phyloP scores from a whole-genome alignment of 2,888 invertebrate genomes.

The Drosophila meridionalis region DNA sequence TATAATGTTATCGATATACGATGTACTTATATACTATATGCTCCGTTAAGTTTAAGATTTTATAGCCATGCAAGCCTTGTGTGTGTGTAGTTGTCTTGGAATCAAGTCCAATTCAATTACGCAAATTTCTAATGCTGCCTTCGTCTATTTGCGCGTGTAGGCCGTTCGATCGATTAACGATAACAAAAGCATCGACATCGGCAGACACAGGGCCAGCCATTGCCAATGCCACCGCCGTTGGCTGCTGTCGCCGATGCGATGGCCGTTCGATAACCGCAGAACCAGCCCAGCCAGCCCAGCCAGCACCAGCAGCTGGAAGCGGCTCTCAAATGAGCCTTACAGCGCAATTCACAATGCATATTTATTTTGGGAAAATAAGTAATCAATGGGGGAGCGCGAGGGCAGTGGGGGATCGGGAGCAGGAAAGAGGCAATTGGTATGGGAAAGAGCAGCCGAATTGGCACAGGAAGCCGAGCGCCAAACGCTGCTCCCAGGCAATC shows the following conservation, averaged over 20 bases:
- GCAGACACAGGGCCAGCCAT: conserved; percentile 13
- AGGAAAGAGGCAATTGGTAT: conserved; percentile 21
- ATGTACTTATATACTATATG: background rate
- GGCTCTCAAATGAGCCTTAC: conserved; percentile 52
- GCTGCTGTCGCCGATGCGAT: conserved; percentile 51
- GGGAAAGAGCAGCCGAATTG: conserved; percentile 37
- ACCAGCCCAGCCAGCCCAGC: conserved; percentile 3
- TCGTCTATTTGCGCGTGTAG: conserved; percentile 54
- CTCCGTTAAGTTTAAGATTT: background rate
- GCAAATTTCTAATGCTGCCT: conserved; percentile 7
- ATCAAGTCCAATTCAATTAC: conserved; percentile 28
- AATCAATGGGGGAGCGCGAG: conserved; percentile 62
- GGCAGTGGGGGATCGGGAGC: conserved; percentile 11
- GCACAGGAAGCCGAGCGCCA: conserved; percentile 44
- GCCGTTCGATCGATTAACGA: conserved; percentile 73
- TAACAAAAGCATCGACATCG: conserved; percentile 53
- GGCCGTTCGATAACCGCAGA: conserved; percentile 65
- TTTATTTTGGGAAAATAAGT: conserved; percentile 80
- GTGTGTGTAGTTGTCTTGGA: background rate
- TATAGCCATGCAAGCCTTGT: background rate
- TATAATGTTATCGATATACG: background rate
- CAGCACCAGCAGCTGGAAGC: conserved; percentile 24
- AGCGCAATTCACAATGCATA: conserved; percentile 78
- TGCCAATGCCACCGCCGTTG: conserved; percentile 31
- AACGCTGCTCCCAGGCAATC: conserved; percentile 24